Percentiles rank a stretch among this genome's conserved stretches.
phyloP scores from a whole-genome alignment of 2,888 invertebrate species.

The Furcula furcula region DNA sequence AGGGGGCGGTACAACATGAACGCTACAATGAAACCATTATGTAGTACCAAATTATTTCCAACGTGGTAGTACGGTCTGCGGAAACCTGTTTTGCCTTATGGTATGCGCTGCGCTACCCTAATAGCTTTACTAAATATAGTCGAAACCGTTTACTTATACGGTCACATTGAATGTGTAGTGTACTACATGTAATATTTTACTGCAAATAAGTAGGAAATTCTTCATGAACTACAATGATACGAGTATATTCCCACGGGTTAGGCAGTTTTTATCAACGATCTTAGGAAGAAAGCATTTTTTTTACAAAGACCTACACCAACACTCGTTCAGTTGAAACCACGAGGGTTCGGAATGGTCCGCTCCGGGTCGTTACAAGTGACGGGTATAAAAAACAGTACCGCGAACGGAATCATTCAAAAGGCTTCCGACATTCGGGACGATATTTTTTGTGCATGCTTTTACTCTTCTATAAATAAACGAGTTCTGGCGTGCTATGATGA shows the following conservation, averaged over 20 bases:
- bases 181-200: no score
- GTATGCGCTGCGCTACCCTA: constrained; percentile 63
- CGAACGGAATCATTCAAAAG: constrained; percentile 52
- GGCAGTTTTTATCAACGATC: no score
- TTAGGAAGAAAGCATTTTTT: constrained; percentile 10
- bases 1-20: constrained; percentile 17
- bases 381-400: constrained; percentile 52
- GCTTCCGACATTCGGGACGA: constrained; percentile 63
- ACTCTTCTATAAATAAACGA: constrained; percentile 63
- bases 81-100: constrained; percentile 67
- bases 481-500: constrained; percentile 45
- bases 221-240: no score
- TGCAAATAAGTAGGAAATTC: no score
- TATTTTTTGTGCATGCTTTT: constrained; percentile 62
- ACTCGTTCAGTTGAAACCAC: constrained; percentile 39
- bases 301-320: constrained; percentile 63
- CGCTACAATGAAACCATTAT: constrained; percentile 69
- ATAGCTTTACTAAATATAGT: constrained; percentile 36
- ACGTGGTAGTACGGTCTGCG: no score
- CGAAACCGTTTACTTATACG: no score
- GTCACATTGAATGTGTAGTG: no score
- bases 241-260: no score
- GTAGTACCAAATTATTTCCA: no score
- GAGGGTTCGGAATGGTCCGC: constrained; percentile 32
- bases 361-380: constrained; percentile 39